Conservation (phyloP, 2,888 invertebrate species). For the Platerodrilus igneus region DNA sequence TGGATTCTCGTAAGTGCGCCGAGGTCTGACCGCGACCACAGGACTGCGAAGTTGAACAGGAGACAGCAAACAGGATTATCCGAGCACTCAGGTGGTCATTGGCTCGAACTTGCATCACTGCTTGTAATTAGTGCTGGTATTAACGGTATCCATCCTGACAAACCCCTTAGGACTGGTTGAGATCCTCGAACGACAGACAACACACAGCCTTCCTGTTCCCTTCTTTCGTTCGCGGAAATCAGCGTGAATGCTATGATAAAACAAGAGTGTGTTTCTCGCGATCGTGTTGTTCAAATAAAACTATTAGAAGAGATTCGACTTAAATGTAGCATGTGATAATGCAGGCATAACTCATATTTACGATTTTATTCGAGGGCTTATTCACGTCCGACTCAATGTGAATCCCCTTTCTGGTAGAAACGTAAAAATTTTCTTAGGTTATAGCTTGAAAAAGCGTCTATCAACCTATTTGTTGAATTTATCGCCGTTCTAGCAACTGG, state of each 20-base stretch:
- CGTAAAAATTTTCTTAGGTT: conserved; percentile 28
- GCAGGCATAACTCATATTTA: conserved; percentile 48
- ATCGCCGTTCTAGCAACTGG: conserved; percentile 17
- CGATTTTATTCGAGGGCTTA: conserved; percentile 36
- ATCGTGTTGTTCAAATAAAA: conserved; percentile 35
- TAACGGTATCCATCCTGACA: conserved; percentile 19
- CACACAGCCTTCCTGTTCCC: too few species aligned
- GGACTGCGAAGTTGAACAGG: conserved; percentile 26
- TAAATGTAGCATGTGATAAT: conserved; percentile 49
- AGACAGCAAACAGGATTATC: conserved; percentile 36
- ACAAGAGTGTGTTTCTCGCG: conserved; percentile 24
- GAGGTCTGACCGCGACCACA: conserved; percentile 28
- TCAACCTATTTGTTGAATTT: conserved; percentile 24
- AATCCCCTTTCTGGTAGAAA: conserved; percentile 23
- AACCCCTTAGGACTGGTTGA: conserved; percentile 10
- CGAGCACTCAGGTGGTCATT: conserved; percentile 37
- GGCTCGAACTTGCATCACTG: conserved; percentile 24
- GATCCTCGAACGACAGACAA: conserved; percentile 5
- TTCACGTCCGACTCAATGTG: conserved; percentile 22
- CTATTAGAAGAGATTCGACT: conserved; percentile 47
- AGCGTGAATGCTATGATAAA: conserved; percentile 15
- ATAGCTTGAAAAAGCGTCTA: conserved; percentile 18
- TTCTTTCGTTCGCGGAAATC: conserved; percentile 9
- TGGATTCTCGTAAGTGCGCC: conserved; percentile 24
- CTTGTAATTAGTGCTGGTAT: conserved; percentile 26